These are phyloP conservation scores for Nomada lathburiana DNA, from an alignment of 2,888 invertebrate genomes.

Conservation along the genomic window DNA sequence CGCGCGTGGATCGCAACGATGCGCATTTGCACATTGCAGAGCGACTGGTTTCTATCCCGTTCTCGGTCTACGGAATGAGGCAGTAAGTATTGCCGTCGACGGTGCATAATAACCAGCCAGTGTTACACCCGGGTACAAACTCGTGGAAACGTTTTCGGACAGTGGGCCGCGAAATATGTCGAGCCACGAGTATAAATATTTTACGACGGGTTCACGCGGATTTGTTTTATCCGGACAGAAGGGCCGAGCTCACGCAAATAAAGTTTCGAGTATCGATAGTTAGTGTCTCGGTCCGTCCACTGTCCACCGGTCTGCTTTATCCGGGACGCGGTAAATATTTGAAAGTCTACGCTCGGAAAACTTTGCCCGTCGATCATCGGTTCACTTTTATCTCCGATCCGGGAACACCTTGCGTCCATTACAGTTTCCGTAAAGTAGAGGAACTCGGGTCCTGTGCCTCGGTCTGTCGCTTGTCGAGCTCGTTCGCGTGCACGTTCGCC, in stretches of 20 bases:
- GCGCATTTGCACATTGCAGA: slow-evolving; percentile 44
- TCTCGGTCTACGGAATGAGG: slow-evolving; percentile 32
- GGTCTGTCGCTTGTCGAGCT: slow-evolving; percentile 37
- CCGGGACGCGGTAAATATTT: slow-evolving; percentile 33
- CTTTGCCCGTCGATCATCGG: slow-evolving; percentile 19
- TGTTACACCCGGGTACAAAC: not conserved
- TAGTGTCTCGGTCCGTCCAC: slow-evolving; percentile 8
- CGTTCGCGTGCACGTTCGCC: slow-evolving; percentile 9
- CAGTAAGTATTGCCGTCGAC: slow-evolving; percentile 26
- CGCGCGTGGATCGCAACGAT: slow-evolving; percentile 44
- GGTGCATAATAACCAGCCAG: not conserved
- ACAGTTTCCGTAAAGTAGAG: slow-evolving; percentile 27
- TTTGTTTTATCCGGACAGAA: not conserved
- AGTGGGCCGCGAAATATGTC: no score
- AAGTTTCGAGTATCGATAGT: slow-evolving; percentile 25
- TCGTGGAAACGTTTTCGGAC: no score
- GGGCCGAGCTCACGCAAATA: not conserved
- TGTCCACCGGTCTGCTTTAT: slow-evolving; percentile 20
- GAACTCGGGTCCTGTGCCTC: slow-evolving; percentile 45
- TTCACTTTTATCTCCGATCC: not conserved
- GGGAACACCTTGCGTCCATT: not conserved
- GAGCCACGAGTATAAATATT: no score
- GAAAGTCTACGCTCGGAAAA: slow-evolving; percentile 1
- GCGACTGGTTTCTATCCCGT: slow-evolving; percentile 24
- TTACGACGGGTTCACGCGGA: no score